Conservation (phyloP, 2,113 vertebrate genomes). For the Hylia prasina region DNA sequence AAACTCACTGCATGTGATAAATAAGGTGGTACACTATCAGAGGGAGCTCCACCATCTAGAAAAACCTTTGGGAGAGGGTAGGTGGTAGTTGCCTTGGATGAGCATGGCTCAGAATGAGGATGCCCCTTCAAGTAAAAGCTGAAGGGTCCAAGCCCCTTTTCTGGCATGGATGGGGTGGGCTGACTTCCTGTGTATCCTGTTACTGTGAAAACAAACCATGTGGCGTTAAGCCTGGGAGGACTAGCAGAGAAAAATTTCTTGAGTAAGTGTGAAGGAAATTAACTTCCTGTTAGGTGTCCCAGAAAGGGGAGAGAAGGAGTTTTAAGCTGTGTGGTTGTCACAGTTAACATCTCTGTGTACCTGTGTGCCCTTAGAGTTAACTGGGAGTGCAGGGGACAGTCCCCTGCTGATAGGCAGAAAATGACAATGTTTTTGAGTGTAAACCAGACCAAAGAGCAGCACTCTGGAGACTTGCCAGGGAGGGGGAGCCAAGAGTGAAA, state of each 20-base stretch:
- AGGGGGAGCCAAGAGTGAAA: background rate
- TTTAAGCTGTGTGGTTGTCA: background rate
- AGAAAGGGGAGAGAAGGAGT: background rate
- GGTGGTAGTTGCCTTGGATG: too few species aligned
- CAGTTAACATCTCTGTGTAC: background rate
- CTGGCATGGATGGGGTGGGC: background rate
- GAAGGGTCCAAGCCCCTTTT: background rate
- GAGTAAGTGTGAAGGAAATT: background rate
- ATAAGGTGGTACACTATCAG: background rate
- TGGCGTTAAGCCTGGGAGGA: accelerated
- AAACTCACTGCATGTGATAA: background rate
- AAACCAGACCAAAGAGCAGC: background rate
- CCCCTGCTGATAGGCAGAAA: background rate
- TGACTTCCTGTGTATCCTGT: background rate
- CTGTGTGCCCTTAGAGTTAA: background rate
- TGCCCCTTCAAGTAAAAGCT: background rate
- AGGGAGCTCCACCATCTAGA: background rate
- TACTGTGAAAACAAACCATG: background rate
- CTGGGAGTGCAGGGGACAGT: accelerated
- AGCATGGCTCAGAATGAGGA: background rate
- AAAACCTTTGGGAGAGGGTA: background rate
- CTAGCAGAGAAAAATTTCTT: background rate
- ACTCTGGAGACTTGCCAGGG: background rate
- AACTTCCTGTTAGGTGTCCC: background rate
- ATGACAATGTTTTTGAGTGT: background rate